Conservation (phyloP, 2,888 invertebrate species). For the Luperina nickerlii region DNA sequence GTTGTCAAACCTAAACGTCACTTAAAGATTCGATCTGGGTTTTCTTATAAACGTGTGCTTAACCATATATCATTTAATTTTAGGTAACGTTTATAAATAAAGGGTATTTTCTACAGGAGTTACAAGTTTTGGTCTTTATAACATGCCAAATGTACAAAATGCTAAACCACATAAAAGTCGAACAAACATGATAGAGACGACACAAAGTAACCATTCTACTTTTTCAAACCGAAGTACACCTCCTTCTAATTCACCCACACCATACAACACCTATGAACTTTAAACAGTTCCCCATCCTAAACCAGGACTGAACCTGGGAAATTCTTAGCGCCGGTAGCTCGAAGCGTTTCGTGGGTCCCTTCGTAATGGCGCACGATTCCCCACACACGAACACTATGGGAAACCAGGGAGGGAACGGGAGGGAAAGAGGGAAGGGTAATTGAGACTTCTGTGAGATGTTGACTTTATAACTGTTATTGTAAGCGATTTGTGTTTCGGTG, state of each 20-base stretch:
- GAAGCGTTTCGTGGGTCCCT: constrained; percentile 81
- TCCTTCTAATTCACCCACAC: neutral
- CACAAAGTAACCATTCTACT: neutral
- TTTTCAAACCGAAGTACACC: neutral
- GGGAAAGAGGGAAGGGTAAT: constrained; percentile 61
- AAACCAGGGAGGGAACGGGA: constrained; percentile 69
- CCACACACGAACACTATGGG: constrained; percentile 80
- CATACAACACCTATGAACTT: constrained; percentile 36
- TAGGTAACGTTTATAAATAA: neutral
- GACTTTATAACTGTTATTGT: constrained; percentile 66
- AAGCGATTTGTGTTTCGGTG: constrained; percentile 52
- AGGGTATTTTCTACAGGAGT: neutral
- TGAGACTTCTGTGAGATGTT: constrained; percentile 79
- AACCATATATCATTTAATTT: neutral
- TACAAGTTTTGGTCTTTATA: neutral
- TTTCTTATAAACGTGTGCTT: neutral
- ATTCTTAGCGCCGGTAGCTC: constrained; percentile 73
- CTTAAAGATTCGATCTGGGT: neutral
- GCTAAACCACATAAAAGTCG: neutral
- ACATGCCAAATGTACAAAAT: no score
- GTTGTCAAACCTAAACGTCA: neutral
- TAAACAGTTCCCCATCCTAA: constrained; percentile 56
- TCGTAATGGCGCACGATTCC: constrained; percentile 81
- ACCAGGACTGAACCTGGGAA: constrained; percentile 72
- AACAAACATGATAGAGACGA: neutral